Percentiles rank a stretch among this genome's conserved stretches.
Evolutionary conservation across 37 sponge, comb jelly and placozoan genomes (phyloP).

Genomic region (Ephydatia muelleri): DNA sequence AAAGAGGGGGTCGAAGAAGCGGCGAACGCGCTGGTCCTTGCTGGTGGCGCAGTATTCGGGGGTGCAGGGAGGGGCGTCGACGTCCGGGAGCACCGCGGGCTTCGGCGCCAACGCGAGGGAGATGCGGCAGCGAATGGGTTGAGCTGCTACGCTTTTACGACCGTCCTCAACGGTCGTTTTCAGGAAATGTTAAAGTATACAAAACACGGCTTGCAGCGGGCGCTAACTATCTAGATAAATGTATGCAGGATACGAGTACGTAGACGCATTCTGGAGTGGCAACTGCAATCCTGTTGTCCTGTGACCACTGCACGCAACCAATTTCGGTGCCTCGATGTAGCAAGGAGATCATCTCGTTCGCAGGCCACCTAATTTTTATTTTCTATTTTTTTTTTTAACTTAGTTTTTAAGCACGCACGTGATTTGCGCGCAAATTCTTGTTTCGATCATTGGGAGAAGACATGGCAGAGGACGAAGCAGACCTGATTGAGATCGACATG

Average conservation of each 20-base stretch:
- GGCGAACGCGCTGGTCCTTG: neutral
- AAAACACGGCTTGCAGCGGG: too few relatives aligned
- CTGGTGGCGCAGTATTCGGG: neutral
- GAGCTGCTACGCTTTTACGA: too few relatives aligned
- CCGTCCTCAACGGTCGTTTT: too few relatives aligned
- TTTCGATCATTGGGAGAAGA: conserved; percentile 2
- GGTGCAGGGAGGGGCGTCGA: neutral
- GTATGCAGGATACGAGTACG: conserved; percentile 12
- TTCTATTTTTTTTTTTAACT: too few relatives aligned
- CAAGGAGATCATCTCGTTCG: neutral
- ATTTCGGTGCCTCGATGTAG: neutral
- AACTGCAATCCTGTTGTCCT: conserved; percentile 12
- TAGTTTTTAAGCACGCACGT: neutral
- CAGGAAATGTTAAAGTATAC: too few relatives aligned
- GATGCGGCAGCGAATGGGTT: too few relatives aligned
- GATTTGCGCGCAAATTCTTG: neutral
- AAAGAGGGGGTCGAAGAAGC: neutral
- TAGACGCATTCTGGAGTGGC: conserved; percentile 1
- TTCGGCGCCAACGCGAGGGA: too few relatives aligned
- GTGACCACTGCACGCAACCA: neutral
- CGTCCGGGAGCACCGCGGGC: too few relatives aligned
- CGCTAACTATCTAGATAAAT: too few relatives aligned
- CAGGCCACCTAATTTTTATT: conserved; percentile 3
- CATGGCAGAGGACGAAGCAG: conserved; percentile 29
- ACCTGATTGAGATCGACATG: conserved; percentile 61